Evolutionary conservation across 2,888 invertebrate species (phyloP).

Genomic region (Harmothoe impar): DNA sequence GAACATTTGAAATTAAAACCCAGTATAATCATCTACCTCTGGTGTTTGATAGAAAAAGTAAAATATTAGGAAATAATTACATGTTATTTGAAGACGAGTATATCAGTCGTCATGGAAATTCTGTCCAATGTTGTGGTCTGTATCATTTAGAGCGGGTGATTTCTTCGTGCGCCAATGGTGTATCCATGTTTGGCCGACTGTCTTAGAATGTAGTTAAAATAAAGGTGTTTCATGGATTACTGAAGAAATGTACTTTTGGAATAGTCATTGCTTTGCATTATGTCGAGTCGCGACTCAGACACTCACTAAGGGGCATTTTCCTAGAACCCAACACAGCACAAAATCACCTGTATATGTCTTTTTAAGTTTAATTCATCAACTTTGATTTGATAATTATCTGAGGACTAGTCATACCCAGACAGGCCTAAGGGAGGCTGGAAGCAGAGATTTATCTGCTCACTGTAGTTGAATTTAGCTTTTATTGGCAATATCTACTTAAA

Average conservation of each 20-base stretch:
- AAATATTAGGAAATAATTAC: not conserved
- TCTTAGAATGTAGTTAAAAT: slow-evolving; percentile 38
- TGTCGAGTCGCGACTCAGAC: not conserved
- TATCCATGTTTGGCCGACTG: slow-evolving; percentile 16
- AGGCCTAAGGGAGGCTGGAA: too few species aligned
- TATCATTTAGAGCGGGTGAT: not conserved
- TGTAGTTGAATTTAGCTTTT: too few species aligned
- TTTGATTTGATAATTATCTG: too few species aligned
- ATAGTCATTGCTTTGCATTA: slow-evolving; percentile 27
- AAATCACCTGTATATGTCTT: not conserved
- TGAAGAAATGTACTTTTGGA: slow-evolving; percentile 28
- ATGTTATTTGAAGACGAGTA: slow-evolving; percentile 3
- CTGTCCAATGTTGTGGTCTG: slow-evolving; percentile 32
- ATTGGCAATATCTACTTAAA: too few species aligned
- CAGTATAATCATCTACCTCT: slow-evolving; percentile 50
- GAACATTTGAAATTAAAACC: slow-evolving; percentile 53
- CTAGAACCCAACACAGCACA: slow-evolving; percentile 37
- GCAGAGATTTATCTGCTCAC: too few species aligned
- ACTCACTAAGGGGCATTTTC: slow-evolving; percentile 48
- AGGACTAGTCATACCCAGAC: too few species aligned
- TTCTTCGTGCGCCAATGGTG: slow-evolving; percentile 42
- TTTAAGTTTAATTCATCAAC: too few species aligned
- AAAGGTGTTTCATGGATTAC: slow-evolving; percentile 62
- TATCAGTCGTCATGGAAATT: slow-evolving; percentile 33
- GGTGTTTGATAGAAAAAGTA: slow-evolving; percentile 25